A percentile compares a stretch with the other conserved stretches of the same genome.
Conservation (phyloP, 1,140 invertebrate genomes). For the Rhizoglyphus robini region DNA sequence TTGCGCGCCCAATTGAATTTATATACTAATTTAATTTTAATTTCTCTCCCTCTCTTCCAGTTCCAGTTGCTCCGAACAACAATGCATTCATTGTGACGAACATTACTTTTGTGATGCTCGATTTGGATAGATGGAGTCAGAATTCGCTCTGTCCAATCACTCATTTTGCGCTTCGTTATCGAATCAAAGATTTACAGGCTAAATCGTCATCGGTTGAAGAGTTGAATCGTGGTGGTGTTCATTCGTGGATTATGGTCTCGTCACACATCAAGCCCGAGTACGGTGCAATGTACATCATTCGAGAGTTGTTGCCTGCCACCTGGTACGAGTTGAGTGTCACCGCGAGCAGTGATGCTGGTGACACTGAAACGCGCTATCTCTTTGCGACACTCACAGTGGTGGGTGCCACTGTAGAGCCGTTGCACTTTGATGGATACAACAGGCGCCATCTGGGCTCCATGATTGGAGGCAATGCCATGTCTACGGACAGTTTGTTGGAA, state of each 20-base stretch:
- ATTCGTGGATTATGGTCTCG: conserved; percentile 27
- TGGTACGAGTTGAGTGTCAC: conserved; percentile 54
- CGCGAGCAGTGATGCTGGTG: conserved; percentile 88
- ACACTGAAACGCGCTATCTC: conserved; percentile 80
- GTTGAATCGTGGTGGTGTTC: neutral
- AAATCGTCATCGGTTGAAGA: neutral
- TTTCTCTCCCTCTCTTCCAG: conserved; percentile 19
- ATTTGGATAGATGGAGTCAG: conserved; percentile 37
- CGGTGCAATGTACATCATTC: conserved; percentile 16
- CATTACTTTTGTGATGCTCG: conserved; percentile 35
- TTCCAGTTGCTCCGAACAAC: conserved; percentile 27
- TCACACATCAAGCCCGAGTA: conserved; percentile 26
- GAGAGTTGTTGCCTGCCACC: conserved; percentile 31
- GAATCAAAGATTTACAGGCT: neutral
- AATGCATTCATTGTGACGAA: conserved; percentile 30
- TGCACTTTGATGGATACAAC: conserved; percentile 5
- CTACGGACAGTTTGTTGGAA: conserved; percentile 19
- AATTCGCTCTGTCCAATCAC: conserved; percentile 41
- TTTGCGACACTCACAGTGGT: conserved; percentile 85
- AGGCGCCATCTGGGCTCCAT: neutral
- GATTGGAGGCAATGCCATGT: neutral
- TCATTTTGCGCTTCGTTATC: conserved; percentile 40
- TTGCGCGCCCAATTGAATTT: neutral
- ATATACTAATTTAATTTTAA: neutral
- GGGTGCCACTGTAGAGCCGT: conserved; percentile 38